Evolutionary conservation across 2,797 vertebrate genomes (phyloP).

Genomic region (Sebastolobus alascanus): DNA sequence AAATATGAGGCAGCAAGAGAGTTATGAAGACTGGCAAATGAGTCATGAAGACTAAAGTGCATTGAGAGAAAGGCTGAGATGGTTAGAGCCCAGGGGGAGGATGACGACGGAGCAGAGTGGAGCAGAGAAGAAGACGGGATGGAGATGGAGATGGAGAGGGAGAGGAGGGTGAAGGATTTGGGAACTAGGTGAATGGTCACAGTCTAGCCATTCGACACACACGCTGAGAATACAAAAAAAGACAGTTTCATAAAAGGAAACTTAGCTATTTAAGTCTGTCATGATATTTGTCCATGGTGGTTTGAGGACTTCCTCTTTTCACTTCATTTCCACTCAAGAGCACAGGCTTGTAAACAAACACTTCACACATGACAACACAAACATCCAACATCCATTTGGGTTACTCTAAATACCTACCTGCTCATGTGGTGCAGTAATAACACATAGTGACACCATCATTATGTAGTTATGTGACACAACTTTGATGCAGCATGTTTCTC

Average conservation of each 20-base stretch:
- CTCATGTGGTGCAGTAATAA: constrained; percentile 34
- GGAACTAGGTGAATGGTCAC: constrained; percentile 62
- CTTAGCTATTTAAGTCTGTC: constrained; percentile 16
- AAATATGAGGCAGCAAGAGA: constrained; percentile 25
- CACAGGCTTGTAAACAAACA: constrained; percentile 37
- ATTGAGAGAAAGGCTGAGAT: constrained; percentile 39
- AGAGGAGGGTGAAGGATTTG: constrained; percentile 37
- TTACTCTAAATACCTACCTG: constrained; percentile 43
- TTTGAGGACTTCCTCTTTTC: constrained; percentile 52
- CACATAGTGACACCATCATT: constrained; percentile 35
- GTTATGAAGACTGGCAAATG: constrained; percentile 48
- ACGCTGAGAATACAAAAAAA: not conserved
- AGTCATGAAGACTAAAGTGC: constrained; percentile 51
- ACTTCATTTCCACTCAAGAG: constrained; percentile 17
- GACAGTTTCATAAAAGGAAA: constrained; percentile 18
- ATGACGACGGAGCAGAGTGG: constrained; percentile 10
- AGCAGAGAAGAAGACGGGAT: constrained; percentile 26
- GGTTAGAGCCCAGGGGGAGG: constrained; percentile 34
- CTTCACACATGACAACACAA: constrained; percentile 49
- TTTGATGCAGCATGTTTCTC: constrained; percentile 11
- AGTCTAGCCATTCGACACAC: constrained; percentile 34
- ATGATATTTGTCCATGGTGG: constrained; percentile 34
- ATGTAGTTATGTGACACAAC: constrained; percentile 21
- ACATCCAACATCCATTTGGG: constrained; percentile 25
- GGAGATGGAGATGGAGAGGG: constrained; percentile 5